phyloP scores from a whole-genome alignment of 2,797 vertebrate species.

The Dryobates pubescens region DNA sequence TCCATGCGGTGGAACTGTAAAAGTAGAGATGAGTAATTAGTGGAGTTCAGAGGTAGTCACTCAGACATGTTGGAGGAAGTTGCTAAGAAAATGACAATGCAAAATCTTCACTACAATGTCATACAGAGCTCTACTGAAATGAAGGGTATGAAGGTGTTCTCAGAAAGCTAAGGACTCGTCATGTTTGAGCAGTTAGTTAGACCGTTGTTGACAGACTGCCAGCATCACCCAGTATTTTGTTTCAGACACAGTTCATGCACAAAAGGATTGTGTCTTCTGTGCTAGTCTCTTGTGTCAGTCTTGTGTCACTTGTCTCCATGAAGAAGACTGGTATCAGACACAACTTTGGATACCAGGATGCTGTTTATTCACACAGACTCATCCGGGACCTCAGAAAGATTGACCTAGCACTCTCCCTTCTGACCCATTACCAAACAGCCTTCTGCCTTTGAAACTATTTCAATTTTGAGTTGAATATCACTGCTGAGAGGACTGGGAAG shows the following conservation, averaged over 20 bases:
- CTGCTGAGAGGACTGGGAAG: neutral
- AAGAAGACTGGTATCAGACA: neutral
- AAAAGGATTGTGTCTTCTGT: neutral
- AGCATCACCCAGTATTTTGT: neutral
- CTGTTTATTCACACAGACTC: neutral
- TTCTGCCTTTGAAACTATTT: conserved; percentile 2
- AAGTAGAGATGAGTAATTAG: neutral
- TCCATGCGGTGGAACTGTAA: neutral
- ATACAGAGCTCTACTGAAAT: neutral
- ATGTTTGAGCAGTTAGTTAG: neutral
- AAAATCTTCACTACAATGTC: neutral
- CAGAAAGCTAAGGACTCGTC: neutral
- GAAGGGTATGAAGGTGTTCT: neutral
- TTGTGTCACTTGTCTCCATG: neutral
- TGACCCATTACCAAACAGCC: neutral
- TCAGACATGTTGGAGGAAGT: neutral
- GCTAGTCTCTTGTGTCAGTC: neutral
- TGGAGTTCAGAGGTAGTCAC: neutral
- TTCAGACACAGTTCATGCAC: neutral
- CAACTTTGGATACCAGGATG: neutral
- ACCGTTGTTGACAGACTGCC: neutral
- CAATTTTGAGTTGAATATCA: neutral
- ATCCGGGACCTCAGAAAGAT: neutral
- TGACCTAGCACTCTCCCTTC: neutral
- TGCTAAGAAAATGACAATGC: neutral